Evolutionary conservation across 1,140 invertebrate species (phyloP), one percentile per base, ranked within the genome.

Genomic region (Metaphire vulgaris): DNA sequence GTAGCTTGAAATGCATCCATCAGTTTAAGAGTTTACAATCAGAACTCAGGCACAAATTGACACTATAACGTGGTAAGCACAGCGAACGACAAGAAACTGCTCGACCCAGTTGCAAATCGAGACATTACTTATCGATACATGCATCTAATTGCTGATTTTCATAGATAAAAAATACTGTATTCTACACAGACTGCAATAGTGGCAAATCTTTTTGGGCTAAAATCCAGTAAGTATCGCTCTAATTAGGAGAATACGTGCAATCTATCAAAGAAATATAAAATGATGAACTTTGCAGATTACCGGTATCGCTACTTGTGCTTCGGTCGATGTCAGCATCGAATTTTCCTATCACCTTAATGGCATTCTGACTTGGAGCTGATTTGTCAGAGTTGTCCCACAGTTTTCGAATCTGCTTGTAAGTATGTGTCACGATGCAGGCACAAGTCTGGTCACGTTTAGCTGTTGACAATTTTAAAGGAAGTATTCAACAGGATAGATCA

Each of bases 381-480:
- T 86, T 85, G 72, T 86, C 83, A 77, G 85, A 83, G 79, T 85
- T 84, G 76, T 85, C 83, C 85, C 85, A 86, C 74, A 86, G 82
- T 72, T 83, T 82, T 75, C 83, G 83, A 72, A 86, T 81, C 78
- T 86, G 84, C 81, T 83, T 85, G 81, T 84, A 84, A 29, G 84
- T 86, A 69, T 78, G 77, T 76, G 80, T 85, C 69, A 83, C 79
- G 80, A 86, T 82, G 80, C 85, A 86, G 79, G 84, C 81, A 81
- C 85, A 86, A 76, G 85, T 84, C 81, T 85, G 84, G 77, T 76
- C 81, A 71, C 80, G 79, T 75, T 70, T 71, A 69, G 83, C 83
- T 85, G 82, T 74, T 83, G 84, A n/a, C n/a, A n/a, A n/a, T n/a
- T n/a, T n/a, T n/a, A n/a, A n/a, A n/a, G n/a, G n/a, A n/a, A n/a